Percentiles rank a stretch among this genome's conserved stretches.
Evolutionary conservation across 2,797 vertebrate genomes (phyloP).

Genomic region (Synanceia verrucosa): DNA sequence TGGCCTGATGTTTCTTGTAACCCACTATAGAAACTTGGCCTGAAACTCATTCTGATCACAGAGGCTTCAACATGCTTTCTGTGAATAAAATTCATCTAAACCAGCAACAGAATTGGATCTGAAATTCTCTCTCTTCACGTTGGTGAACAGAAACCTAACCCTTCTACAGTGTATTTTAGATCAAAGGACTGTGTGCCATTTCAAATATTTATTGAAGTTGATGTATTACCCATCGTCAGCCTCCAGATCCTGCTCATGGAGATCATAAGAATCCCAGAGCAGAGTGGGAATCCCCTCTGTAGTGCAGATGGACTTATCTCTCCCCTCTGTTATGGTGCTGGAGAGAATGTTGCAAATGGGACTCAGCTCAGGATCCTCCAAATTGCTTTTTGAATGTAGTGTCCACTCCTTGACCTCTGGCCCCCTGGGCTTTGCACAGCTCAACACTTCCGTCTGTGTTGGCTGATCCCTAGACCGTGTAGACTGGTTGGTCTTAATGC

Average conservation of each 20-base stretch:
- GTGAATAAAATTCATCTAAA: too few relatives aligned
- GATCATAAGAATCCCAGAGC: constrained; percentile 79
- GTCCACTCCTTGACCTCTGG: constrained; percentile 25
- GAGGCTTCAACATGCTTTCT: too few relatives aligned
- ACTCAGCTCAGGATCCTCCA: constrained; percentile 57
- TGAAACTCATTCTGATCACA: too few relatives aligned
- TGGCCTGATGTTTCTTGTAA: too few relatives aligned
- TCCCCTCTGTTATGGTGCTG: constrained; percentile 72
- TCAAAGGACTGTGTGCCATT: too few relatives aligned
- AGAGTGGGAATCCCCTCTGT: constrained; percentile 64
- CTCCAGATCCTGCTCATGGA: constrained; percentile 71
- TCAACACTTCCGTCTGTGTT: constrained; percentile 7
- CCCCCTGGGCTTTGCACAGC: neutral
- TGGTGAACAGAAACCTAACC: too few relatives aligned
- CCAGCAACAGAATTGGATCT: too few relatives aligned
- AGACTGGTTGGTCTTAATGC: neutral
- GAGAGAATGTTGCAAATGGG: constrained; percentile 72
- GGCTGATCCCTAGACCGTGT: constrained; percentile 39
- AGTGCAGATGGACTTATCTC: constrained; percentile 39
- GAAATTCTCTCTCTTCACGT: too few relatives aligned
- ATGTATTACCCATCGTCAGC: constrained; percentile 58
- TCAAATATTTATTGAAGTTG: too few relatives aligned
- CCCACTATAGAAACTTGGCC: too few relatives aligned
- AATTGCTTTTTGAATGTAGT: constrained; percentile 14
- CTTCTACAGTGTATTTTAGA: too few relatives aligned